Conservation (phyloP, 2,888 invertebrate species). For the Caenorhabditis auriculariae region DNA sequence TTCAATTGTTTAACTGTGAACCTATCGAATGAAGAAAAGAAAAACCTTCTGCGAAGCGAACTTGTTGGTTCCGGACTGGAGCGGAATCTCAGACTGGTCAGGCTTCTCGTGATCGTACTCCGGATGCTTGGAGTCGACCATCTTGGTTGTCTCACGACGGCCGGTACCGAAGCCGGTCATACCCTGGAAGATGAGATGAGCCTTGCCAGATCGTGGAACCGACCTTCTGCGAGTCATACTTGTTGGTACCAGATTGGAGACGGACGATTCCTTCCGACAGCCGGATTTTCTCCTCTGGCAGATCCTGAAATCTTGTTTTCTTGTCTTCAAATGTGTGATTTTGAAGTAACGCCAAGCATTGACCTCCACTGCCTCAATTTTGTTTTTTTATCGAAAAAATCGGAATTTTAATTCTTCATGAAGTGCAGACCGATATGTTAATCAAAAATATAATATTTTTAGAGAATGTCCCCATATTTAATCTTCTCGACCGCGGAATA, state of each 20-base stretch:
- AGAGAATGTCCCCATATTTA: too few species aligned
- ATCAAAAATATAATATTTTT: too few species aligned
- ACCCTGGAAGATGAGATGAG: constrained; percentile 27
- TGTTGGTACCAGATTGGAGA: constrained; percentile 62
- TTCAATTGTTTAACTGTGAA: neutral
- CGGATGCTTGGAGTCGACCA: constrained; percentile 63
- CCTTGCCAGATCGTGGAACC: neutral
- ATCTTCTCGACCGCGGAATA: too few species aligned
- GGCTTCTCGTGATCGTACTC: constrained; percentile 63
- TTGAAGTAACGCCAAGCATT: too few species aligned
- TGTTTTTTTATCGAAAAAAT: too few species aligned
- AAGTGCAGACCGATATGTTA: too few species aligned
- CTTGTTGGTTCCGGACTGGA: constrained; percentile 63
- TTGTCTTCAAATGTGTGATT: too few species aligned
- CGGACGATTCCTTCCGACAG: constrained; percentile 63
- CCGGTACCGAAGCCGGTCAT: constrained; percentile 63
- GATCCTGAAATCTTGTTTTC: constrained; percentile 46
- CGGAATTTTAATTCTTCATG: too few species aligned
- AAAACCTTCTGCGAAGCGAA: constrained; percentile 56
- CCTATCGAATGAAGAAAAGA: neutral
- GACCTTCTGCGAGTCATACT: constrained; percentile 63
- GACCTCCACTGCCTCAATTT: too few species aligned
- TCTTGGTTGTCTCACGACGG: constrained; percentile 63
- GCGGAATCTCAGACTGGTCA: constrained; percentile 62
- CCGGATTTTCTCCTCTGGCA: constrained; percentile 64